Percentiles rank a stretch among this genome's conserved stretches.
phyloP scores from a whole-genome alignment of 64 coral and sea anemone genomes.

The Porites lutea region DNA sequence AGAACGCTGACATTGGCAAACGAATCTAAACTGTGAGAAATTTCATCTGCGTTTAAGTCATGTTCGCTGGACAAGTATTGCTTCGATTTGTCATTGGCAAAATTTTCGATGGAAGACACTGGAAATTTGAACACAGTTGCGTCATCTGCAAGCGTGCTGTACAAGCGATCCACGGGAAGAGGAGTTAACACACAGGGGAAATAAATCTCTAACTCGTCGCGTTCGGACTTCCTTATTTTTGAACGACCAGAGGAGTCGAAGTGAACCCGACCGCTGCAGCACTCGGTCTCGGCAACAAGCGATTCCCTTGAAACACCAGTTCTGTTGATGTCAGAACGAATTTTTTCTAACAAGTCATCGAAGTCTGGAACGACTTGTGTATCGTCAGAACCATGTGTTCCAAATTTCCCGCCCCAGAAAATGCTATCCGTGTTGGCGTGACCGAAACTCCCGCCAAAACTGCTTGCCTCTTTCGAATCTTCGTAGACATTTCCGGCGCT shows the following conservation, averaged over 20 bases:
- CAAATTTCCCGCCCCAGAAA: conserved; percentile 30
- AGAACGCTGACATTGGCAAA: conserved; percentile 15
- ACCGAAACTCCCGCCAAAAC: conserved; percentile 48
- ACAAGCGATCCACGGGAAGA: conserved; percentile 24
- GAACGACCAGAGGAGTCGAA: not conserved
- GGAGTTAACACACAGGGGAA: conserved; percentile 39
- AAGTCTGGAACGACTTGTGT: conserved; percentile 39
- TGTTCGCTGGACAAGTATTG: not conserved
- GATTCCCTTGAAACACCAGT: not conserved
- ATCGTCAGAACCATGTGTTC: not conserved
- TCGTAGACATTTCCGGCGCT: conserved; percentile 31
- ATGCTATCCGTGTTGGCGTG: conserved; percentile 18
- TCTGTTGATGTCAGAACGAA: not conserved
- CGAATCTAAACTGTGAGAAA: conserved; percentile 15
- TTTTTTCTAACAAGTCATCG: conserved; percentile 18
- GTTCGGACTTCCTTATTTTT: conserved; percentile 22
- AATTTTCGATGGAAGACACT: not conserved
- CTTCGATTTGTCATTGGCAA: not conserved
- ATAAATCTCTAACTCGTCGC: conserved; percentile 43
- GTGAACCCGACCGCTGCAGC: not conserved
- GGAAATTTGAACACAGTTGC: conserved; percentile 21
- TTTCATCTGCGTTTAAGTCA: not conserved
- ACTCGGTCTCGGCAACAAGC: not conserved
- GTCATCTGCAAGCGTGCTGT: conserved; percentile 28
- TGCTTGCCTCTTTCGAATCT: not conserved